phyloP scores from a whole-genome alignment of 2,113 vertebrate species.

The Aegithalos caudatus region DNA sequence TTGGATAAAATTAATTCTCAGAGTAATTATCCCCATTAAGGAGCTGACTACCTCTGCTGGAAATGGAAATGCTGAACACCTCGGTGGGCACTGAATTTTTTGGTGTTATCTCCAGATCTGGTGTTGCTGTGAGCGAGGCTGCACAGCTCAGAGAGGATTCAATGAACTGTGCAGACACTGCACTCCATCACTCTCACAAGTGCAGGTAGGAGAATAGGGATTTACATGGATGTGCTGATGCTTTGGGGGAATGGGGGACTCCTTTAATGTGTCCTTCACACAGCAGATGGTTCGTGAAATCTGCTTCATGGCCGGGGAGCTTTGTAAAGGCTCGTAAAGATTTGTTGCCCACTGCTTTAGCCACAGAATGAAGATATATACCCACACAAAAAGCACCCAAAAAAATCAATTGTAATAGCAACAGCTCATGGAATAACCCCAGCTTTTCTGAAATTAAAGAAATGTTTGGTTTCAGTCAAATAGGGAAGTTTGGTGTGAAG shows the following conservation, averaged over 20 bases:
- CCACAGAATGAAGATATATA: conserved; percentile 9
- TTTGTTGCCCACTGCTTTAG: conserved; percentile 16
- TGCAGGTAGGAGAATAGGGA: conserved; percentile 18
- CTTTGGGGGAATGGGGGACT: conserved; percentile 8
- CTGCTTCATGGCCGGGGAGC: conserved; percentile 31
- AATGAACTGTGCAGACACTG: background rate
- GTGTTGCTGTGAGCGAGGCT: background rate
- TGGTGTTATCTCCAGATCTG: background rate
- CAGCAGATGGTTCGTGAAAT: conserved; percentile 66
- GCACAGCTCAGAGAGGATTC: background rate
- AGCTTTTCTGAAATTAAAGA: background rate
- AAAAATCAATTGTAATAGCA: background rate
- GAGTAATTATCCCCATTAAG: background rate
- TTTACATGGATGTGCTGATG: conserved; percentile 39
- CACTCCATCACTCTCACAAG: conserved; percentile 40
- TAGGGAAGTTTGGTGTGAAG: background rate
- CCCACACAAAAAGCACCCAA: background rate
- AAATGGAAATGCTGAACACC: background rate
- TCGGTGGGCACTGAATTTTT: background rate
- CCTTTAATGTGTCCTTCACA: conserved; percentile 51
- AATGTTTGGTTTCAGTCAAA: background rate
- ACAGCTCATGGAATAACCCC: background rate
- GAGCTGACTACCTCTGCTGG: background rate
- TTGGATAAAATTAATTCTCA: background rate
- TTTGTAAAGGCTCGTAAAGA: conserved; percentile 31